Evolutionary conservation across 2,888 invertebrate species (phyloP).

Genomic region (Ectropis crepuscularia): DNA sequence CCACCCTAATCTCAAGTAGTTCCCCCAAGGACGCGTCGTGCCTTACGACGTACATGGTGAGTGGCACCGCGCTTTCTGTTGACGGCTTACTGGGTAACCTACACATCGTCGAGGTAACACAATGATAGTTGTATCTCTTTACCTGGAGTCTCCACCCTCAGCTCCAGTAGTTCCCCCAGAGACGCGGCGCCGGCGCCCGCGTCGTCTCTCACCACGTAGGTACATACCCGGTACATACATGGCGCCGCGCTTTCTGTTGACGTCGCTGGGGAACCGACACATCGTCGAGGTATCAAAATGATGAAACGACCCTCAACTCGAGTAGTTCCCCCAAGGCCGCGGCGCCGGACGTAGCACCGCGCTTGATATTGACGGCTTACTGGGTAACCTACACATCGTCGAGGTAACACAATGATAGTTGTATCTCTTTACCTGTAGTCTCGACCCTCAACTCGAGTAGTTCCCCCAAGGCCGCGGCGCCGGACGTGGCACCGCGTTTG

Average conservation of each 20-base stretch:
- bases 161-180: conserved; percentile 73
- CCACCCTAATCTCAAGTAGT: conserved; percentile 71
- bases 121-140: neutral
- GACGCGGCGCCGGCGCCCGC: conserved; percentile 55
- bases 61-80: conserved; percentile 59
- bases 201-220: no score
- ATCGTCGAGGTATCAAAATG: no score
- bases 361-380: no score
- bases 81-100: no score
- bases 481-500: conserved; percentile 68
- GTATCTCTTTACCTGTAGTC: conserved; percentile 48
- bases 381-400: no score
- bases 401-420: no score
- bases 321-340: no score
- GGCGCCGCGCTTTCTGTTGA: no score
- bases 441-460: conserved; percentile 73
- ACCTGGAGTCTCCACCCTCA: conserved; percentile 69
- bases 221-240: no score
- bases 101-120: no score
- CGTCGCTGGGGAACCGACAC: no score
- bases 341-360: conserved; percentile 70
- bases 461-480: conserved; percentile 71
- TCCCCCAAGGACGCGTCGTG: conserved; percentile 78
- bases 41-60: conserved; percentile 75
- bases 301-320: no score